Percentiles rank a stretch among this genome's conserved stretches.
Conservation (phyloP, 2,797 vertebrate genomes). For the Chelidonichthys spinosus region DNA sequence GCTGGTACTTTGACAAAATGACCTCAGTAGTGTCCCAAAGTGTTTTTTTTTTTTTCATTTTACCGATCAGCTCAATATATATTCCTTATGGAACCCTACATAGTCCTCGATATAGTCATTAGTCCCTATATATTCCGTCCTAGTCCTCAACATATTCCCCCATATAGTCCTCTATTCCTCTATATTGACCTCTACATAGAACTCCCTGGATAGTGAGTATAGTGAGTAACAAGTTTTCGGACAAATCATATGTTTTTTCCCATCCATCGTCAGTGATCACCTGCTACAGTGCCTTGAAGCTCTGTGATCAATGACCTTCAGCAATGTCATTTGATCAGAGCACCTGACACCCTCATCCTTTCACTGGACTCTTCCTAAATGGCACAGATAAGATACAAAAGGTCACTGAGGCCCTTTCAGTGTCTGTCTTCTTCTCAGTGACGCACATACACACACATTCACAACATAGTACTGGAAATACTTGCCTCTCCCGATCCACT, state of each 20-base stretch:
- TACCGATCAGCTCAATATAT: too few relatives aligned
- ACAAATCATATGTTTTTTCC: neutral
- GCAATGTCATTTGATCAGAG: constrained; percentile 46
- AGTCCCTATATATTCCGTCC: too few relatives aligned
- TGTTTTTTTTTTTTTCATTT: too few relatives aligned
- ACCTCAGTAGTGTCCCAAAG: too few relatives aligned
- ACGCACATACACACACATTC: constrained; percentile 6
- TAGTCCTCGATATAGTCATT: too few relatives aligned
- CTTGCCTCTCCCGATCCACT: constrained; percentile 40
- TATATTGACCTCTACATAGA: too few relatives aligned
- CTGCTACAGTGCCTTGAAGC: constrained; percentile 4
- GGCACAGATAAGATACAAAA: constrained; percentile 45
- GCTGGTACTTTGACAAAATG: too few relatives aligned
- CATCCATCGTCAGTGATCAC: neutral
- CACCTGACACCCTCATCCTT: constrained; percentile 31
- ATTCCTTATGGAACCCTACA: too few relatives aligned
- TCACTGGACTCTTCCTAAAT: constrained; percentile 28
- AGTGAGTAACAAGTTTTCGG: too few relatives aligned
- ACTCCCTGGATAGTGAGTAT: too few relatives aligned
- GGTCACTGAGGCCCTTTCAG: constrained; percentile 15
- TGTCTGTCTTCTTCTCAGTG: neutral
- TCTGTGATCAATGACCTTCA: constrained; percentile 53
- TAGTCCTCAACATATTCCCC: too few relatives aligned
- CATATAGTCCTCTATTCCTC: too few relatives aligned
- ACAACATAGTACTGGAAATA: constrained; percentile 28